phyloP scores from a whole-genome alignment of 2,888 invertebrate species.

The Dichetophora obliterata region DNA sequence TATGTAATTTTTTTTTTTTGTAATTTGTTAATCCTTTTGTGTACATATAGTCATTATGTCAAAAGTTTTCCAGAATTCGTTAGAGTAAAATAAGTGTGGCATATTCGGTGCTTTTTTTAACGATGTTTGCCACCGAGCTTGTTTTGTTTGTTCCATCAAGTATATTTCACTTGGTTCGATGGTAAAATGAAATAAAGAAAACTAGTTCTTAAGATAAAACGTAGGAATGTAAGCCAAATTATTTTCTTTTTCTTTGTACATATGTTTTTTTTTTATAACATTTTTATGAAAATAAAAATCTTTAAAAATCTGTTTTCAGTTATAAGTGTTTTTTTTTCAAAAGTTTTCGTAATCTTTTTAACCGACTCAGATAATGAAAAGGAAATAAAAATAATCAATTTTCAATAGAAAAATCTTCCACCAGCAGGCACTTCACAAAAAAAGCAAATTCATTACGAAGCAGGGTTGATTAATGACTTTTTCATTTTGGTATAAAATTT shows the following conservation, averaged over 20 bases:
- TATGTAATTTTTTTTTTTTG: not conserved
- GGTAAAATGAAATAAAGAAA: not conserved
- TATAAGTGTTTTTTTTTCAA: no score
- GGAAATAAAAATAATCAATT: no score
- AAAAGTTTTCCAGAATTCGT: not conserved
- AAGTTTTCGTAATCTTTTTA: no score
- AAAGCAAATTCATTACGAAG: no score
- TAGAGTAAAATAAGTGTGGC: not conserved
- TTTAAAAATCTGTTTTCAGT: not conserved
- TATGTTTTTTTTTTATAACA: not conserved
- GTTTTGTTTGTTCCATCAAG: not conserved
- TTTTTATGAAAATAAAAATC: not conserved
- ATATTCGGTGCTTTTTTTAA: not conserved
- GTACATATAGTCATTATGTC: slow-evolving; percentile 29
- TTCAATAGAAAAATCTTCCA: no score
- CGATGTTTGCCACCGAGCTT: no score
- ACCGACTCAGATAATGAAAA: not conserved
- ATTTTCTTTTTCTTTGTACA: not conserved
- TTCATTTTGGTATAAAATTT: no score
- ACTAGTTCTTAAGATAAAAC: slow-evolving; percentile 12
- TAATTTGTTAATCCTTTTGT: not conserved
- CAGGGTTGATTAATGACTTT: no score
- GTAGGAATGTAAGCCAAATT: slow-evolving; percentile 11
- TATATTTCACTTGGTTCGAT: not conserved
- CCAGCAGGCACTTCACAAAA: no score